A percentile compares a stretch with the other conserved stretches of the same genome.
These are phyloP conservation scores for Hylyphantes graminicola DNA, from an alignment of 1,140 invertebrate genomes.

Conservation along the genomic window DNA sequence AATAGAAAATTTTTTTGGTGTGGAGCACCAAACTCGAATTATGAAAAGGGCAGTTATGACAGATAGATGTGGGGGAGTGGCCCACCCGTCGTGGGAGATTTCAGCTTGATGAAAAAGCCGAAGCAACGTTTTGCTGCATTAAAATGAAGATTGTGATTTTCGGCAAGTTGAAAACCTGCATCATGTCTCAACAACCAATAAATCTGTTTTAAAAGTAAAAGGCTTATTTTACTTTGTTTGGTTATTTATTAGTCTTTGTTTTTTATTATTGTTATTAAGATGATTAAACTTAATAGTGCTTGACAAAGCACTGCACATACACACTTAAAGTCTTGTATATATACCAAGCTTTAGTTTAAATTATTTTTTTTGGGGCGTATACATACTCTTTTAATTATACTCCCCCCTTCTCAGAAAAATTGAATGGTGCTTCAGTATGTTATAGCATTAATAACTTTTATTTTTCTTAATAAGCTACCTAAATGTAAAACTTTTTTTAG, in stretches of 20 bases:
- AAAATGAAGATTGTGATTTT: constrained; percentile 49
- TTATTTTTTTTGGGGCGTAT: no score
- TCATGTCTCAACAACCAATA: constrained; percentile 8
- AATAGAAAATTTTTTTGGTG: constrained; percentile 72
- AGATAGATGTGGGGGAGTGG: constrained; percentile 80
- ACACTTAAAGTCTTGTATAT: no score
- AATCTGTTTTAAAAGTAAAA: constrained; percentile 39
- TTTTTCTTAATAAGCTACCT: no score
- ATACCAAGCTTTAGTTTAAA: no score
- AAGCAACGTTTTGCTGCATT: constrained; percentile 42
- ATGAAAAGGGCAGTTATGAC: constrained; percentile 69
- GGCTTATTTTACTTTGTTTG: neutral
- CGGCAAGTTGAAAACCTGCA: constrained; percentile 15
- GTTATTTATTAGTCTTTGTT: no score
- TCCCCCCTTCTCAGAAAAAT: no score
- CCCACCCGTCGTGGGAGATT: constrained; percentile 84
- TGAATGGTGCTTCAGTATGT: no score
- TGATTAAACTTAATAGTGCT: no score
- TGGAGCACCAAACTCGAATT: constrained; percentile 71
- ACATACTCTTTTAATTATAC: no score
- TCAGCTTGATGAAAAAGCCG: constrained; percentile 60
- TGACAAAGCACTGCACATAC: no score
- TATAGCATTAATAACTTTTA: no score
- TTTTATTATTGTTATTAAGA: no score
- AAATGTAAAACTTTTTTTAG: neutral